Base-by-base conservation (phyloP, 2,888 invertebrate species). In the Acrobasis consociella region DNA sequence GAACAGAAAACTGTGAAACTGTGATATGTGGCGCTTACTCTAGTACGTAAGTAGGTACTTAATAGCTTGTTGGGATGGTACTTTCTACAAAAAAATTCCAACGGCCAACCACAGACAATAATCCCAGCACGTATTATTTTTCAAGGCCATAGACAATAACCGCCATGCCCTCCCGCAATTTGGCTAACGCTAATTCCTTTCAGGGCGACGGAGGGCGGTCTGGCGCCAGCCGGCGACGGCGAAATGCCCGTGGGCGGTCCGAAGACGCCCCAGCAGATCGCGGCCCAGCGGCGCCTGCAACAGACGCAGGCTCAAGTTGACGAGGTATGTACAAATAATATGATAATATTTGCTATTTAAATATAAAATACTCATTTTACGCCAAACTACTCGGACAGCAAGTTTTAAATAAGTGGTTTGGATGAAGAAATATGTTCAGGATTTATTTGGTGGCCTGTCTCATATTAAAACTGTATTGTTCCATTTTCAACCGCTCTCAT, bases 291-390 rank as follows among this genome's bases (percentile, higher is more conserved):
- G 74, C 94, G 96, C 78, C 89, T 97, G 83, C 97, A 97, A 81
- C 96, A 97, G 86, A 96, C 97, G 71, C 97, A 97, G 88, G 97
- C 97, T 69, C 96, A 97, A 93, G 97, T 97, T 67, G 97, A 97
- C 85, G 96, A 96, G 94, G 94, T 94, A 75, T 77, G 66, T 62
- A 31, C 22, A 22, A 22, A 22, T 22, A 22, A 22, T 22, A 22
- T 3, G 1, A 22, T 22, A 22, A 22, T 1, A 49, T 58, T 58
- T 49, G 49, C 37, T 49, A 15, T 39, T 31, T 60, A 46, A 58
- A 50, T 16, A 42, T 31, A 58, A 38, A 9, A 13, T 16, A 16
- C 16, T 11, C 17, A 39, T 17, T 46, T 13, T 22, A 58, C 9
- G 17, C 9, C 17, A 46, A 46, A n/a, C 31, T 5, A 31, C 5